Conservation (phyloP, 2,888 invertebrate genomes). For the Gandaritis pyraliata region DNA sequence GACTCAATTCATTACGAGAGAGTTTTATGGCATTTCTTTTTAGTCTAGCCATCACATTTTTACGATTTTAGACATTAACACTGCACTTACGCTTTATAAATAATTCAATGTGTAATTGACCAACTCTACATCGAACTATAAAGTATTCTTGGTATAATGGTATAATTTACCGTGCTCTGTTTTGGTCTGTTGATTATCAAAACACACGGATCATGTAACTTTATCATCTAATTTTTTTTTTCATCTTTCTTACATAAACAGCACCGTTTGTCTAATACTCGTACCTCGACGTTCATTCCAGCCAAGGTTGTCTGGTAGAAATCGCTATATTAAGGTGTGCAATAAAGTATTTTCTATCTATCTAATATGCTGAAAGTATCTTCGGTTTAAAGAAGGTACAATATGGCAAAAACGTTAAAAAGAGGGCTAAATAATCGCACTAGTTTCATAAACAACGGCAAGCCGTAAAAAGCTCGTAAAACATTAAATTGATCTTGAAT, state of each 20-base stretch:
- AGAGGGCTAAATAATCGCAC: not conserved
- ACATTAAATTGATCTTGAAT: slow-evolving; percentile 73
- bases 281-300: no score
- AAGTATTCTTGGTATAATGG: slow-evolving; percentile 7
- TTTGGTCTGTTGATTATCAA: slow-evolving; percentile 44
- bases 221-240: no score
- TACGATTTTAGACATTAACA: slow-evolving; percentile 41
- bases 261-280: no score
- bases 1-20: slow-evolving; percentile 38
- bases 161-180: slow-evolving; percentile 44
- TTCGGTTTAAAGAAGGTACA: not conserved
- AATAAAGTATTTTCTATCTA: no score
- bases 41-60: slow-evolving; percentile 39
- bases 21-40: slow-evolving; percentile 41
- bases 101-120: slow-evolving; percentile 43
- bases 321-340: no score
- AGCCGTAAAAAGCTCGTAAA: slow-evolving; percentile 56
- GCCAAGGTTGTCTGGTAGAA: no score
- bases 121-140: slow-evolving; percentile 26
- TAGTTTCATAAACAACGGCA: not conserved
- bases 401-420: not conserved
- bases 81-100: slow-evolving; percentile 41
- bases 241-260: no score
- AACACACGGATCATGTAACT: slow-evolving; percentile 28
- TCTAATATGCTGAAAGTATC: no score